These are phyloP conservation scores for Callopanchax toddi DNA, from an alignment of 2,113 vertebrate species.

Conservation along the genomic window DNA sequence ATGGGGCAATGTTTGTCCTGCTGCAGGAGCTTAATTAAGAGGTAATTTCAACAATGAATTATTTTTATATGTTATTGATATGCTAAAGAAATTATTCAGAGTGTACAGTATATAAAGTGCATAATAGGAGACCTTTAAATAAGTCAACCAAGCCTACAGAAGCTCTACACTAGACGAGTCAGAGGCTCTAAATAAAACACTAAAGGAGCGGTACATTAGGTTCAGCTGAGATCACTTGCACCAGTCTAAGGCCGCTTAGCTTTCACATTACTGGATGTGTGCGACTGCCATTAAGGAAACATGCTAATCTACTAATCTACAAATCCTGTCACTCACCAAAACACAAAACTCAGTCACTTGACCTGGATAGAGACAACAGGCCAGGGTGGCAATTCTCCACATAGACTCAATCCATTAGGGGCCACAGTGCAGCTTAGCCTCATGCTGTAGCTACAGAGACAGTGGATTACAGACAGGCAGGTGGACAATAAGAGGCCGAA, in stretches of 20 bases:
- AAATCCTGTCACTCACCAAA: background rate
- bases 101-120: no score
- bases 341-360: slow-evolving; percentile 47
- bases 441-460: slow-evolving; percentile 51
- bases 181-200: background rate
- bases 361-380: slow-evolving; percentile 70
- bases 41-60: no score
- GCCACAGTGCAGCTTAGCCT: slow-evolving; percentile 61
- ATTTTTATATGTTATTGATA: no score
- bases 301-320: slow-evolving; percentile 14
- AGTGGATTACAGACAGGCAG: slow-evolving; percentile 50
- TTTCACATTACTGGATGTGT: background rate
- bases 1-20: no score
- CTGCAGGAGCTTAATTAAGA: no score
- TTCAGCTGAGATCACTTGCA: slow-evolving; percentile 6
- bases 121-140: no score
- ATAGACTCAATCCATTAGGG: slow-evolving; percentile 67
- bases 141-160: background rate
- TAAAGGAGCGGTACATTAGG: background rate
- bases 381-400: slow-evolving; percentile 34
- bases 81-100: no score
- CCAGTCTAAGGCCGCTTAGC: background rate
- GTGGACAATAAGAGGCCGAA: slow-evolving; percentile 21
- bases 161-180: accelerated
- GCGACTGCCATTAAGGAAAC: background rate